phyloP scores from a whole-genome alignment of 2,797 vertebrate species.

The Cheracebus regulus region DNA sequence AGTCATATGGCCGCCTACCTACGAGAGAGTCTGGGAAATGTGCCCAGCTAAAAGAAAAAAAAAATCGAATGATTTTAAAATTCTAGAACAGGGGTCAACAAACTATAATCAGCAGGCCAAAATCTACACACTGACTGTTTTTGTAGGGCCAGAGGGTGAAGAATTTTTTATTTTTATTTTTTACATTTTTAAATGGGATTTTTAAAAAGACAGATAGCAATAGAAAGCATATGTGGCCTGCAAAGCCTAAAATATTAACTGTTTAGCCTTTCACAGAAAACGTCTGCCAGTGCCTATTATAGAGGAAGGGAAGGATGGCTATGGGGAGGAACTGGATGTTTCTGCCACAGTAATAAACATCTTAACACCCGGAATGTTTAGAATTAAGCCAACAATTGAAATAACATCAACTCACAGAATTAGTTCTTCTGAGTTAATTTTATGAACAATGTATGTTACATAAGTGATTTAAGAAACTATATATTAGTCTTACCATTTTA shows the following conservation, averaged over 20 bases:
- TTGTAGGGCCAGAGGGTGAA: not conserved
- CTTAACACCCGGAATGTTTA: not conserved
- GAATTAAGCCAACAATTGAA: not conserved
- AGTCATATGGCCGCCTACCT: not conserved
- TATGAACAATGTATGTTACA: not conserved
- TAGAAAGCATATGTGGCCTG: not conserved
- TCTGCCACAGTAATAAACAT: not conserved
- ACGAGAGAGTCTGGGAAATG: not conserved
- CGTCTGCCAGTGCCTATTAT: not conserved
- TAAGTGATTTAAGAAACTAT: conserved; percentile 52
- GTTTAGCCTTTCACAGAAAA: not conserved
- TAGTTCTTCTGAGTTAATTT: conserved; percentile 26
- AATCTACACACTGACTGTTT: not conserved
- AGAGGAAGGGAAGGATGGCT: not conserved
- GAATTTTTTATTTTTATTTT: not conserved
- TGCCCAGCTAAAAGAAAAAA: not conserved
- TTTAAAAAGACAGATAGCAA: not conserved
- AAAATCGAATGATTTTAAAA: not conserved
- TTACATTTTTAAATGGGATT: not conserved
- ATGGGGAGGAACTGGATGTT: not conserved
- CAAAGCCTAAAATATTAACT: conserved; percentile 12
- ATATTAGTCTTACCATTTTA: conserved; percentile 17
- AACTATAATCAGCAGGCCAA: not conserved
- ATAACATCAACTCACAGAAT: not conserved
- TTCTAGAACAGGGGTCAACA: not conserved